These are phyloP conservation scores for Blastobasis adustella DNA, from an alignment of 2,888 invertebrate genomes.

Conservation along the genomic window DNA sequence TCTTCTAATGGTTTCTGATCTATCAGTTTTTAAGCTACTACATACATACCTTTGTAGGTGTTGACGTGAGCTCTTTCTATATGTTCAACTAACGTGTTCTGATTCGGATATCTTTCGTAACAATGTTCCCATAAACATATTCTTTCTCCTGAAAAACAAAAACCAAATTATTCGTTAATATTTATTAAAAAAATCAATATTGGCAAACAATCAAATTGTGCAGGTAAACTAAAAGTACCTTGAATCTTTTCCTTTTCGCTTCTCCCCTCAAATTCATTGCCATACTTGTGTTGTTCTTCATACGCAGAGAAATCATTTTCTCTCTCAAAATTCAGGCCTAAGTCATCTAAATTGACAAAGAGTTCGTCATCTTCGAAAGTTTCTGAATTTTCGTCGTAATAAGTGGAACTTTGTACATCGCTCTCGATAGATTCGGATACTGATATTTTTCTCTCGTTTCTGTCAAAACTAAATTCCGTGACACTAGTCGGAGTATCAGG, in stretches of 20 bases:
- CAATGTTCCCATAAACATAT: conserved; percentile 92
- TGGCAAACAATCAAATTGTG: not conserved
- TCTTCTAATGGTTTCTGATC: no score
- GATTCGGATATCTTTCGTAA: conserved; percentile 84
- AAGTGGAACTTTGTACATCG: conserved; percentile 56
- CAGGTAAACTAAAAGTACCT: conserved; percentile 29
- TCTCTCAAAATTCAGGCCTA: conserved; percentile 51
- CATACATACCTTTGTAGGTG: conserved; percentile 78
- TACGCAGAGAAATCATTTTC: conserved; percentile 30
- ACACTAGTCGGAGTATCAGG: conserved; percentile 66
- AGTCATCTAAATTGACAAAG: conserved; percentile 63
- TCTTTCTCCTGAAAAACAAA: conserved; percentile 50
- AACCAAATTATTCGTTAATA: not conserved
- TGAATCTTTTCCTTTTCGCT: conserved; percentile 45
- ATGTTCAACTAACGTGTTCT: conserved; percentile 86
- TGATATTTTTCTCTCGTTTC: conserved; percentile 51
- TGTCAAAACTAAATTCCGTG: conserved; percentile 55
- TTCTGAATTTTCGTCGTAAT: conserved; percentile 62
- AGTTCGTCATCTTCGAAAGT: conserved; percentile 64
- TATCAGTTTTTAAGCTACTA: no score
- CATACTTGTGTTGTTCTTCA: not conserved
- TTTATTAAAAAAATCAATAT: not conserved
- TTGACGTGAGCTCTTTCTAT: conserved; percentile 93
- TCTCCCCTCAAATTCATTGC: conserved; percentile 28
- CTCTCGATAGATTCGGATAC: conserved; percentile 63